Evolutionary conservation across 2,888 invertebrate species (phyloP).

Genomic region (Dryomyza anilis): DNA sequence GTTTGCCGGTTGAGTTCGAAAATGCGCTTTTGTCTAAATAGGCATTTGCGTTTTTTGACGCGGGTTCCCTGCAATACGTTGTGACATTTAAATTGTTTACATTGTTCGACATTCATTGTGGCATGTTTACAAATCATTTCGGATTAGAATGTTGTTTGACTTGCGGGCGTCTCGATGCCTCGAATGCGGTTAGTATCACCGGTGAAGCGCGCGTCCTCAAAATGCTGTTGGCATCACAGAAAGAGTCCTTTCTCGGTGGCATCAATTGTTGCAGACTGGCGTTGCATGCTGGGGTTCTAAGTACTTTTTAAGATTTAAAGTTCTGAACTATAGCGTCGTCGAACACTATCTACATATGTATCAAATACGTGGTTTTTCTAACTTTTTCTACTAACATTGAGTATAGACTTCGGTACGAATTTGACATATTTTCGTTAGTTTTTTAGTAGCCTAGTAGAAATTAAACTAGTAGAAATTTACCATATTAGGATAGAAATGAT

Average conservation of each 20-base stretch:
- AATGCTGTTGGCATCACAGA: too few species aligned
- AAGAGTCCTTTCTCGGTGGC: too few species aligned
- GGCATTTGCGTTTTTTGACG: slow-evolving; percentile 28
- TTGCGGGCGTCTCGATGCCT: slow-evolving; percentile 24
- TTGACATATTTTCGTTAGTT: too few species aligned
- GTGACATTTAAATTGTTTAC: slow-evolving; percentile 45
- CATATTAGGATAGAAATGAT: too few species aligned
- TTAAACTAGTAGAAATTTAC: too few species aligned
- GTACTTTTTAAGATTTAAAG: neutral
- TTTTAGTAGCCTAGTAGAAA: too few species aligned
- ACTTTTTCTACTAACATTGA: too few species aligned
- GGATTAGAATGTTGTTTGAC: slow-evolving; percentile 10
- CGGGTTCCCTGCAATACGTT: slow-evolving; percentile 34
- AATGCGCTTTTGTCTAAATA: slow-evolving; percentile 23
- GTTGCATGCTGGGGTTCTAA: neutral
- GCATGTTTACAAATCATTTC: slow-evolving; percentile 12
- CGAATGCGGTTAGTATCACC: slow-evolving; percentile 27
- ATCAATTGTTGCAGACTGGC: too few species aligned
- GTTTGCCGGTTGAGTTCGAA: neutral
- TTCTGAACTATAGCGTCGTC: too few species aligned
- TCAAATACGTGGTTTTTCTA: too few species aligned
- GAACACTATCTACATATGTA: too few species aligned
- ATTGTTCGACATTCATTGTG: neutral
- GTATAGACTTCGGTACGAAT: too few species aligned
- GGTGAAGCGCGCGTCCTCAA: neutral